A percentile compares a stretch with the other conserved stretches of the same genome.
These are phyloP conservation scores for Phataginus tetradactyla DNA, from an alignment of 2,797 vertebrate species.

Conservation along the genomic window DNA sequence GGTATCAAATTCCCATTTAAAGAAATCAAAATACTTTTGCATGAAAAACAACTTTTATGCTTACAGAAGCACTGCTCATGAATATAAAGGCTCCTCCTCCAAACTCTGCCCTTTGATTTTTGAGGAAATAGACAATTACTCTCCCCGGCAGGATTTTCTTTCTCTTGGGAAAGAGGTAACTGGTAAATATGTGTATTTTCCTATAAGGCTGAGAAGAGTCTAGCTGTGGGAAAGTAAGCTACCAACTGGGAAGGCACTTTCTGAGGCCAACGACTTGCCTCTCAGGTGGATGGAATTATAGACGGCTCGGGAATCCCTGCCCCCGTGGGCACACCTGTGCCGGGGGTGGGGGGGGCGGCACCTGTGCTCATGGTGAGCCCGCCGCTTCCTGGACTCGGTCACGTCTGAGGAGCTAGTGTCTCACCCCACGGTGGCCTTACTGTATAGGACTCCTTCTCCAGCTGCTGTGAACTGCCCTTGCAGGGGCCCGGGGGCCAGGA, in stretches of 20 bases:
- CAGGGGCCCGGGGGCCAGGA: accelerated
- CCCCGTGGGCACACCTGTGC: accelerated
- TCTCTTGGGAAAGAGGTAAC: background rate
- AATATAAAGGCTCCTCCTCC: background rate
- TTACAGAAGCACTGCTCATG: accelerated
- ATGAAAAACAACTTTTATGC: background rate
- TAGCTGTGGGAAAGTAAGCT: background rate
- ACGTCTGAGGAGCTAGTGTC: accelerated
- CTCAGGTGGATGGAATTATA: background rate
- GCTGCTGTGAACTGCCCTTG: accelerated
- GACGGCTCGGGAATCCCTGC: background rate
- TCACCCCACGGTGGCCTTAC: accelerated
- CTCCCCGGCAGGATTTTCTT: too few relatives aligned
- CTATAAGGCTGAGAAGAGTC: background rate
- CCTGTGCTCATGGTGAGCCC: accelerated
- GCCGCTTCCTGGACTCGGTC: background rate
- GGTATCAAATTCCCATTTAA: background rate
- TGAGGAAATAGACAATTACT: too few relatives aligned
- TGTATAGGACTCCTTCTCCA: accelerated
- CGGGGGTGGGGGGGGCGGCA: accelerated
- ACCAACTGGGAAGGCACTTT: background rate
- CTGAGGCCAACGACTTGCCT: background rate
- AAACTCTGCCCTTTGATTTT: background rate
- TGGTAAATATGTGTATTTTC: background rate
- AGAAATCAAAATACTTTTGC: background rate